Conservation (phyloP, 2,888 invertebrate species). For the Dolichomitus sp. region DNA sequence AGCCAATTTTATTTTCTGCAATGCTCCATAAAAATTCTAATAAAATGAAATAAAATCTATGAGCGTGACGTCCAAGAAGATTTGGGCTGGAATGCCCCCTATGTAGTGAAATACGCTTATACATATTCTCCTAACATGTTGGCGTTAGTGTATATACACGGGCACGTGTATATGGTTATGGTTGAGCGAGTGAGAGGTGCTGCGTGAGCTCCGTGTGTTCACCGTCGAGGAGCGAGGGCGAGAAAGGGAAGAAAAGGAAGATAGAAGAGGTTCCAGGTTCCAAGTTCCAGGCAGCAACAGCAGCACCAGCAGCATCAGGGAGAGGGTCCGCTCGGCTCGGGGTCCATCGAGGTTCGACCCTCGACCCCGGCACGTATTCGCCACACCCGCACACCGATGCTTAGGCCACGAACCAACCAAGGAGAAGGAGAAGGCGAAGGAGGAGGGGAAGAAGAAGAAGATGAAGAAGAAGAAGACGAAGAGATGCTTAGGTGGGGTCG, state of each 20-base stretch:
- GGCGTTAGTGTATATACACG: slow-evolving; percentile 16
- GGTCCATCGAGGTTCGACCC: slow-evolving; percentile 83
- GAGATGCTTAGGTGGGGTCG: slow-evolving; percentile 82
- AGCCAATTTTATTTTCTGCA: neutral
- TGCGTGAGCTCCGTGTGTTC: slow-evolving; percentile 62
- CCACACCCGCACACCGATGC: slow-evolving; percentile 85
- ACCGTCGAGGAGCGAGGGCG: slow-evolving; percentile 49
- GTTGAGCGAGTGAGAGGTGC: slow-evolving; percentile 52
- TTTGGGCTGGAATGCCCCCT: slow-evolving; percentile 18
- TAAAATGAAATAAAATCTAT: neutral
- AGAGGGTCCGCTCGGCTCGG: slow-evolving; percentile 68
- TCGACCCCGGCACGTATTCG: slow-evolving; percentile 86
- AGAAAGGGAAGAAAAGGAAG: slow-evolving; percentile 36
- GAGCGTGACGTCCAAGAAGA: neutral
- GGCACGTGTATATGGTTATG: slow-evolving; percentile 14
- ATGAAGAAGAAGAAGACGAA: slow-evolving; percentile 43
- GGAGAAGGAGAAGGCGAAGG: slow-evolving; percentile 28
- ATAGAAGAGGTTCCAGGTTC: slow-evolving; percentile 46
- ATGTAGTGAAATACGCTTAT: neutral
- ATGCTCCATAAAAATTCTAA: neutral
- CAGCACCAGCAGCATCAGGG: slow-evolving; percentile 51
- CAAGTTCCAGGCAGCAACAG: slow-evolving; percentile 58
- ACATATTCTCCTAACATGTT: slow-evolving; percentile 10
- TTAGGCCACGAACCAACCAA: slow-evolving; percentile 74
- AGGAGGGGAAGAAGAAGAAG: slow-evolving; percentile 38